Evolutionary conservation across 2,797 vertebrate genomes (phyloP), one percentile per base, ranked within the genome.

Genomic region (Sciurus carolinensis): DNA sequence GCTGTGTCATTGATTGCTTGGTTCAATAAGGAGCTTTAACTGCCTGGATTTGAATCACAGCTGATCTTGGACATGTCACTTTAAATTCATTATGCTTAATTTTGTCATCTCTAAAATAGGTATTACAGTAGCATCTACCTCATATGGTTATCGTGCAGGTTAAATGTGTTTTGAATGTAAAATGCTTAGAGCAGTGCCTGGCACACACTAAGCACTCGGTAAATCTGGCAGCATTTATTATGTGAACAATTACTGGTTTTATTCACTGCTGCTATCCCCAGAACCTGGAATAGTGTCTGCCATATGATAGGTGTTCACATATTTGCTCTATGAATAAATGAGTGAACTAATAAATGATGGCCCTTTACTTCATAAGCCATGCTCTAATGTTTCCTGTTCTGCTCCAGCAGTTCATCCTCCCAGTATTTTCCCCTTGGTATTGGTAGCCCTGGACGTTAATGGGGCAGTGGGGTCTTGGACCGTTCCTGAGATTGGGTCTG

Each of bases 81-180:
- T 72, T 73, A 67, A 59, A 73, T 86, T 75, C 44, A 26, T 36
- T 10, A 28, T 71, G 36, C 36, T 95, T 90, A 39, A 28, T 86
- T 77, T 82, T 95, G 36, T 90, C 36, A 42, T 77, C 81, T 77
- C 33, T 95, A n/a, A 76, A 71, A 87, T 82, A 81, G 80, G 14
- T 52, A 7, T 36, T 75, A 52, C 36, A 47, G 8, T 50, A 57
- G 28, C 28, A 52, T 54, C 72, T 81, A 12, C 47, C 52, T 64
- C 7, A 5, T 30, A 9, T 67, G 13, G 71, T 47, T 84, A 72
- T 66, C 57, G 15, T 79, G 36, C 52, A 4, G 20, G 14, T 52
- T 76, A 80, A 69, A 24, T 52, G 79, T 20, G 15, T 77, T 64
- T 64, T 50, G 42, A n/a, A 36, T 33, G 52, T 36, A 69, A n/a